Base-by-base conservation (phyloP, 2,113 vertebrate species). In the Mesocricetus auratus region DNA sequence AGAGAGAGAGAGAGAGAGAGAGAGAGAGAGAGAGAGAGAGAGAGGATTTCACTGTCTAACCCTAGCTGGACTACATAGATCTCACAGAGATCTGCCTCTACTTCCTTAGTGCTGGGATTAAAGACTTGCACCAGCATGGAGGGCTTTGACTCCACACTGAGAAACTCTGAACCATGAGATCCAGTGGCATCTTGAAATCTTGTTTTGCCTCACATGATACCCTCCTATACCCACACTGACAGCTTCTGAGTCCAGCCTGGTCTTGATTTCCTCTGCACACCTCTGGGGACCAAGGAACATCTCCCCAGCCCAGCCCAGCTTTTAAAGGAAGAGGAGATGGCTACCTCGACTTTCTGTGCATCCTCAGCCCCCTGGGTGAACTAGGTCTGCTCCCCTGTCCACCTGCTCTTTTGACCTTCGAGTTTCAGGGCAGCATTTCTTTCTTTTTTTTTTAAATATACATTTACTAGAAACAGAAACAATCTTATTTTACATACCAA, bases 231-330 rank as follows among this genome's bases (percentile, higher is more conserved):
- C 6, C 17, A 4, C n/a, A 24, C 3, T 31, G 24, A 45, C 45
- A 1, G 9, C 39, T 16, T 26, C 0, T 36, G 10, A 42, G 10
- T 53, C 24, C 1, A 13, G 1, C 4, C 15, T 7, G 58, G 3
- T 36, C 53, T 56, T 36, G 1, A 3, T 42, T 66, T 83, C 47
- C 56, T 58, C 8, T 17, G n/a, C 13, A 36, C 7, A 0, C 24
- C 19, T 22, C 24, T 12, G 8, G 7, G 10, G 45, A 22, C 45
- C 19, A 15, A 6, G 17, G 36, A 42, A 5, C 3, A 24, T 4
- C 7, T 58, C 4, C 13, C 69, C 29, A 75, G 17, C 31, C 71
- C 56, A 33, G 19, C 3, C 42, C 42, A 50, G 75, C 47, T 42
- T 71, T 2, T 15, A 15, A 78, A 11, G 11, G 56, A 47, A 1